Base-by-base conservation (phyloP, 1,140 invertebrate species). In the Ganaspis sp. region DNA sequence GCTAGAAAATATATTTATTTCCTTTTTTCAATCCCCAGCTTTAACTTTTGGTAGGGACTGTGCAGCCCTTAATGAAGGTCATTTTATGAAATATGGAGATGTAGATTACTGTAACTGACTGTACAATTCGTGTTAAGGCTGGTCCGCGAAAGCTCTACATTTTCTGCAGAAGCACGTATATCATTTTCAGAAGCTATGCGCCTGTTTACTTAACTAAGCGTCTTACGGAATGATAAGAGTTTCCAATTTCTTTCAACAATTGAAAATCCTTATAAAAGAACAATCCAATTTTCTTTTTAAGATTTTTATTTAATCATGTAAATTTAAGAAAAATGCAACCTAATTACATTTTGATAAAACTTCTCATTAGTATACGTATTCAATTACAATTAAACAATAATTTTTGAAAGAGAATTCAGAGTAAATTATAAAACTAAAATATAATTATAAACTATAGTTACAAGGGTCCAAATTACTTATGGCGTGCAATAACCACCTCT, bases 141-240 rank as follows among this genome's bases (percentile, higher is more conserved):
- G 4, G 23, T 29, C 21, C 73, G 81, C 58, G 49, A 85, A 84
- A 87, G 76, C 85, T 80, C 69, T 73, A 78, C 83, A 85, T 85
- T 85, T 86, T 80, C 81, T 75, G 72, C 77, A 64, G 23, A 77
- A 81, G 84, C 84, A 86, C 84, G 85, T 85, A 85, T 82, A 82
- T 87, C 83, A 83, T 82, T 86, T 80, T 75, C 80, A 49, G 70
- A 79, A 64, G 79, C 81, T 73, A 74, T 72, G 72, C 70, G 77
- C 76, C 81, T 87, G 84, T 85, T 87, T 85, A 80, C 79, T 82
- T 82, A 83, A 86, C 79, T 84, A 84, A 86, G 85, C 86, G 77
- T 49, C 45, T 49, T 83, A 81, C 85, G 12, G 3, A 64, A 80
- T 69, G 72, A 76, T 73, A 77, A 81, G 77, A 78, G 74, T 69